A percentile compares a stretch with the other conserved stretches of the same genome.
Conservation (phyloP, 2,113 vertebrate genomes). For the Nesoenas mayeri region DNA sequence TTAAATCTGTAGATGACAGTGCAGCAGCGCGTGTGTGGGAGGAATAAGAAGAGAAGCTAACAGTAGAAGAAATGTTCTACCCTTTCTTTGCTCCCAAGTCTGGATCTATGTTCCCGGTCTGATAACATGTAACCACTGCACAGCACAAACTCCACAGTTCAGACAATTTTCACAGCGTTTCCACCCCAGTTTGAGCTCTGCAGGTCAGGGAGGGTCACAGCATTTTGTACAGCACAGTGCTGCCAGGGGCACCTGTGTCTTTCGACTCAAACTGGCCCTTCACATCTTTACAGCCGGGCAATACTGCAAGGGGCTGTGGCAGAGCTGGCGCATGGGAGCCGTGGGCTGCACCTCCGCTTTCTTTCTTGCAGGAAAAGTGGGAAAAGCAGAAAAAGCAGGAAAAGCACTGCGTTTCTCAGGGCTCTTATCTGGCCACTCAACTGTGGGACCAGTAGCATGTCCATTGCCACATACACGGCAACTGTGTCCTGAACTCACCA, state of each 20-base stretch:
- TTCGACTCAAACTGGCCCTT: background rate
- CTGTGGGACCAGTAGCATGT: no score
- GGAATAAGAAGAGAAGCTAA: background rate
- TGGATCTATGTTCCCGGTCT: background rate
- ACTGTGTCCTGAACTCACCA: background rate
- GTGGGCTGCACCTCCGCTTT: background rate
- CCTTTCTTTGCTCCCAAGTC: background rate
- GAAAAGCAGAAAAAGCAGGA: no score
- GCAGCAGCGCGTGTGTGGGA: background rate
- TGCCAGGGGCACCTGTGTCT: background rate
- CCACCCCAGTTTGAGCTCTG: background rate
- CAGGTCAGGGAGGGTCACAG: background rate
- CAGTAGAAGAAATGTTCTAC: background rate
- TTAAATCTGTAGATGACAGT: background rate
- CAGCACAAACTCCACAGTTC: background rate
- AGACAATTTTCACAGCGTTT: background rate
- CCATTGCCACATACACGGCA: background rate
- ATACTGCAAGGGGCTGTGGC: background rate
- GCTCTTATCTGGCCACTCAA: background rate
- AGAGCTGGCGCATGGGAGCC: fast-evolving
- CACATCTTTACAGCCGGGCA: background rate
- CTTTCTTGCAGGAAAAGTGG: background rate
- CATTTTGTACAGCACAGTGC: background rate
- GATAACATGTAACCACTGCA: background rate
- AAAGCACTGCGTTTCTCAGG: background rate